Evolutionary conservation across 2,888 invertebrate species (phyloP), one percentile per base, ranked within the genome.

Genomic region (Antheraea assamensis): DNA sequence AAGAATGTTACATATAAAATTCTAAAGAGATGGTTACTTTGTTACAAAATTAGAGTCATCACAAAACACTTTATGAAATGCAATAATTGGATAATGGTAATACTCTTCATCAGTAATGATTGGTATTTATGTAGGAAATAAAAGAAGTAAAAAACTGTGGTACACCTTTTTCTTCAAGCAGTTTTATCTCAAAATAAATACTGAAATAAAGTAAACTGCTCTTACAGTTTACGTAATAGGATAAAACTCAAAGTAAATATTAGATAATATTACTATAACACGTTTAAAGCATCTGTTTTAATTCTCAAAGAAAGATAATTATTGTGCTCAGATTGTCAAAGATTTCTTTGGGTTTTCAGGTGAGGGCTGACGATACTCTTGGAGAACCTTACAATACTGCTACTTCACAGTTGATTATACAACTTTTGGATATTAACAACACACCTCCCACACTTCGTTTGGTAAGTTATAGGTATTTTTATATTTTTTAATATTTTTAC

Each of bases 401-500:
- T 0, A 95, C 94, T 17, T 90, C 95, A 0, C 95, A 96, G 78
- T 83, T 97, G 17, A 94, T 93, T 35, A 96, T 97, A 55, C 92
- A 94, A 73, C 92, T 97, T 0, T 80, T 89, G 10, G 97, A 97
- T 87, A 95, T 97, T 68, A 97, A 97, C 87, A 97, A 97, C 85
- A 96, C 96, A 74, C 95, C 96, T 0, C 97, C 97, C 0, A 94
- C 92, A 64, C 94, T 97, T 21, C 87, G 91, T 75, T 87, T 96
- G 93, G 96, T 96, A 89, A 91, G 90, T 80, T 42, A 66, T 73
- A 21, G 13, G 8, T 10, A 52, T 35, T 68, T 35, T 8, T 55
- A 55, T 7, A 55, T 21, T 55, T 7, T 52, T 52, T 52, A 42
- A 42, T 42, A 42, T n/a, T n/a, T n/a, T n/a, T 35, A 35, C 35